phyloP scores from a whole-genome alignment of 2,888 invertebrate genomes.

The Luperina nickerlii region DNA sequence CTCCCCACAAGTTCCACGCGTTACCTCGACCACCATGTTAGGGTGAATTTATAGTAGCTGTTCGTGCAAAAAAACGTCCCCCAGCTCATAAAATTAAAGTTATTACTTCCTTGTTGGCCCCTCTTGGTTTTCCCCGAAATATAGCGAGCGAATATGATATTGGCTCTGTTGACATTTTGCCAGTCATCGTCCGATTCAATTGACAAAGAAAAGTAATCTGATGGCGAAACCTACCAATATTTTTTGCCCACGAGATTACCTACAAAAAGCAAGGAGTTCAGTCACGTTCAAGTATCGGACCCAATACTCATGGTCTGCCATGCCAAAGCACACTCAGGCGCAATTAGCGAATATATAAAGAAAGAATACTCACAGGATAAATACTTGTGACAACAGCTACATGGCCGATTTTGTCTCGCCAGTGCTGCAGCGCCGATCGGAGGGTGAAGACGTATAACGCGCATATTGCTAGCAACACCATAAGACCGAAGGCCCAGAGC shows the following conservation, averaged over 20 bases:
- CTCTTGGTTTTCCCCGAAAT: constrained; percentile 2
- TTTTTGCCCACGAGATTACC: constrained; percentile 9
- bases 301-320: not conserved
- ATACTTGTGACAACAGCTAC: constrained; percentile 91
- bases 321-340: not conserved
- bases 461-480: constrained; percentile 87
- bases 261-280: not conserved
- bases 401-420: constrained; percentile 87
- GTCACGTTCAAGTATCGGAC: not conserved
- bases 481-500: constrained; percentile 88
- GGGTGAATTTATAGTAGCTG: constrained; percentile 4
- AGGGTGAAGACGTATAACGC: constrained; percentile 89
- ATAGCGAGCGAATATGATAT: not conserved
- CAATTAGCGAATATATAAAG: not conserved
- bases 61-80: not conserved
- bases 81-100: constrained; percentile 20
- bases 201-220: constrained; percentile 45
- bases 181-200: constrained; percentile 18
- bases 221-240: constrained; percentile 4
- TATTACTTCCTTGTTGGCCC: not conserved
- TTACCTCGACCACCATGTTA: not conserved
- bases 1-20: constrained; percentile 2
- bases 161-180: constrained; percentile 2
- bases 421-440: constrained; percentile 88
- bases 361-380: constrained; percentile 90